Evolutionary conservation across 2,113 vertebrate genomes (phyloP).

Genomic region (Megaleporinus macrocephalus): DNA sequence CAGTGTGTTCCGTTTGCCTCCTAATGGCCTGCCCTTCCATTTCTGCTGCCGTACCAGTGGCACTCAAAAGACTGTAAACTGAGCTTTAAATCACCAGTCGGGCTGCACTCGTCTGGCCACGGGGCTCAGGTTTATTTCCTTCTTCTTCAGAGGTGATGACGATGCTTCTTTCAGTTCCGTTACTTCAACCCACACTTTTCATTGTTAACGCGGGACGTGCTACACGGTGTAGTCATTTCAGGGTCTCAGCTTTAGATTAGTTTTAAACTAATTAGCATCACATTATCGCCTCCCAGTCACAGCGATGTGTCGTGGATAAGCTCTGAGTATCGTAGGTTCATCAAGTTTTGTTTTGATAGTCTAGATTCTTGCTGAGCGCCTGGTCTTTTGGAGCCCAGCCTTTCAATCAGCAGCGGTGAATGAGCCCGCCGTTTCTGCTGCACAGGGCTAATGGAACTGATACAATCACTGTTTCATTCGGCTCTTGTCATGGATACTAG

Average conservation of each 20-base stretch:
- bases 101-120: background rate
- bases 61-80: background rate
- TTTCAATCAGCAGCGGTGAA: background rate
- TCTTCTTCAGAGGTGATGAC: background rate
- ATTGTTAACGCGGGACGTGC: background rate
- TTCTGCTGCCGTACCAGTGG: background rate
- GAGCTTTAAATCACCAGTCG: background rate
- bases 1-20: constrained; percentile 13
- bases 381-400: background rate
- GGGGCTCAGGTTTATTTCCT: background rate
- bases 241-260: background rate
- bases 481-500: background rate
- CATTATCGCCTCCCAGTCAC: too few relatives aligned
- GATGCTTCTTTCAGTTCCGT: background rate
- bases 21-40: constrained; percentile 1
- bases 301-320: background rate
- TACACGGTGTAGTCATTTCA: background rate
- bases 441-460: background rate
- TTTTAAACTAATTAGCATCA: background rate
- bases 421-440: background rate
- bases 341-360: background rate
- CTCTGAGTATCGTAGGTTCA: background rate
- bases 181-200: background rate
- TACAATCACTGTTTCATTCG: background rate
- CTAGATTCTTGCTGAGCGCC: background rate